Evolutionary conservation across 2,888 invertebrate genomes (phyloP).

Genomic region (Caenorhabditis sp.): DNA sequence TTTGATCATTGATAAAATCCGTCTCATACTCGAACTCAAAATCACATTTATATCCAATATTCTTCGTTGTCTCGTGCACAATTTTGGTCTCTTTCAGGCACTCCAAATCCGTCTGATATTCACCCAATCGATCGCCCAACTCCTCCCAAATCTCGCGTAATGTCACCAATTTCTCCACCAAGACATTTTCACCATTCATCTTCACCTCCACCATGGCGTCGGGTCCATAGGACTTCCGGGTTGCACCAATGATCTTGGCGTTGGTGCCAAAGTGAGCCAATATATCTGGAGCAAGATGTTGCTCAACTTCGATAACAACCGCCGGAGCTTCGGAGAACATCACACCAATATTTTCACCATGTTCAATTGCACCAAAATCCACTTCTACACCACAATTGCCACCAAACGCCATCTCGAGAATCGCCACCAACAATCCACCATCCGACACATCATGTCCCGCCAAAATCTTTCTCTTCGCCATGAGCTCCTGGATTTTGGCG

Average conservation of each 20-base stretch:
- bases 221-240: slow-evolving; percentile 45
- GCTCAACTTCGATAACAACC: slow-evolving; percentile 71
- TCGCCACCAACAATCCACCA: slow-evolving; percentile 88
- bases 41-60: neutral
- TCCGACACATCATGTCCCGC: slow-evolving; percentile 93
- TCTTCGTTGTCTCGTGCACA: slow-evolving; percentile 1
- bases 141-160: slow-evolving; percentile 91
- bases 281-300: slow-evolving; percentile 55
- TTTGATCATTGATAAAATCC: slow-evolving; percentile 27
- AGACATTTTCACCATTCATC: slow-evolving; percentile 76
- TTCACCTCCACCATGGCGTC: slow-evolving; percentile 73
- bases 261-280: slow-evolving; percentile 22
- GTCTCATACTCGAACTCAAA: slow-evolving; percentile 26
- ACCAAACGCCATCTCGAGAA: slow-evolving; percentile 94
- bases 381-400: slow-evolving; percentile 76
- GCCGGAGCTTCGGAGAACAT: slow-evolving; percentile 74
- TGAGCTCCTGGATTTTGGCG: slow-evolving; percentile 82
- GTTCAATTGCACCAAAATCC: too few relatives aligned
- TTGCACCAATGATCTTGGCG: slow-evolving; percentile 68
- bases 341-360: neutral
- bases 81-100: slow-evolving; percentile 83
- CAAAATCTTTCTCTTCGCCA: slow-evolving; percentile 42
- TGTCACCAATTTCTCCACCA: slow-evolving; percentile 78
- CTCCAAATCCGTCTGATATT: slow-evolving; percentile 82
- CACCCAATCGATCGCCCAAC: slow-evolving; percentile 88